A percentile compares a stretch with the other conserved stretches of the same genome.
phyloP scores from a whole-genome alignment of 1,140 invertebrate genomes.

The Dreissena polymorpha region DNA sequence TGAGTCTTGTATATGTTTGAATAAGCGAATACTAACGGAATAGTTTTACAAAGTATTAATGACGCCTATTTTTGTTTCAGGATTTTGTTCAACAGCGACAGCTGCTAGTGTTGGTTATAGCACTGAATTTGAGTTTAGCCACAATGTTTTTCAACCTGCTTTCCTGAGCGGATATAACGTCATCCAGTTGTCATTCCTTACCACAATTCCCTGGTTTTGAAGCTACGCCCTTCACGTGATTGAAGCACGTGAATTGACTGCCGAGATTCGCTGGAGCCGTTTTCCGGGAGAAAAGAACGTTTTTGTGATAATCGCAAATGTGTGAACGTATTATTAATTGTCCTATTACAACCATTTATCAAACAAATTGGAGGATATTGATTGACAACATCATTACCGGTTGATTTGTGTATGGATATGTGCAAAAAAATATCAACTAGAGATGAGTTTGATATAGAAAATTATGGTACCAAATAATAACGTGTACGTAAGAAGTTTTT shows the following conservation, averaged over 20 bases:
- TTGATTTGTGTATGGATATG: constrained; percentile 1
- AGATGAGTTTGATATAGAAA: too few species aligned
- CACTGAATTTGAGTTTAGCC: constrained; percentile 97
- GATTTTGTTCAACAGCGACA: constrained; percentile 99
- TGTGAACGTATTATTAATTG: background rate
- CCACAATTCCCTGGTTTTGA: constrained; percentile 56
- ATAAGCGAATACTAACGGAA: too few species aligned
- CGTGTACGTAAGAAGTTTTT: too few species aligned
- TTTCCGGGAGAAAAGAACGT: constrained; percentile 14
- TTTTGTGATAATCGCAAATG: background rate
- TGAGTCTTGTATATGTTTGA: too few species aligned
- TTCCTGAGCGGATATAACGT: constrained; percentile 63
- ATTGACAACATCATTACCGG: background rate
- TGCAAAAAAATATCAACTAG: background rate
- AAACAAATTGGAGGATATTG: background rate
- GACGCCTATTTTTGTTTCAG: constrained; percentile 83
- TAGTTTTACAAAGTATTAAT: background rate
- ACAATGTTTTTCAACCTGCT: constrained; percentile 97
- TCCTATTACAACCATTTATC: background rate
- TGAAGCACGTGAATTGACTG: constrained; percentile 10
- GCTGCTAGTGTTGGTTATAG: constrained; percentile 95
- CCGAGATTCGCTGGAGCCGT: constrained; percentile 6
- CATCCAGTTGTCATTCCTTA: constrained; percentile 46
- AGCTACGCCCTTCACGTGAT: constrained; percentile 41
- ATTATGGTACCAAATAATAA: too few species aligned